phyloP scores from a whole-genome alignment of 1,140 invertebrate species.

The Sarcophaga peregrina region DNA sequence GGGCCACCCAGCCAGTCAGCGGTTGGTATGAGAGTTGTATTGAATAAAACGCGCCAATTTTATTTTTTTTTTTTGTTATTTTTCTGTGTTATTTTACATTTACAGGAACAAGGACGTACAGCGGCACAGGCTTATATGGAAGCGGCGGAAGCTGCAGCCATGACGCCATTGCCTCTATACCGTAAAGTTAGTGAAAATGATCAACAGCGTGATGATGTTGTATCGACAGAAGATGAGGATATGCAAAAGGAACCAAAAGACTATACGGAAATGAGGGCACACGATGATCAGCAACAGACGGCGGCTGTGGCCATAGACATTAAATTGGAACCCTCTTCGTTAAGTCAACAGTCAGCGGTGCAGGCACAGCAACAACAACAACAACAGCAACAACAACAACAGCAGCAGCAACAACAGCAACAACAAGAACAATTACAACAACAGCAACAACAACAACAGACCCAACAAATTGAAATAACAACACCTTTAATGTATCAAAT shows the following conservation, averaged over 20 bases:
- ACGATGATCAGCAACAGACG: constrained; percentile 30
- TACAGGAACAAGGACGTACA: constrained; percentile 19
- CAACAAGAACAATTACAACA: constrained; percentile 37
- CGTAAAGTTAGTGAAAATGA: constrained; percentile 44
- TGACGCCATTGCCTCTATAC: constrained; percentile 46
- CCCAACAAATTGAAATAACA: constrained; percentile 45
- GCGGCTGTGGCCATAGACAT: constrained; percentile 45
- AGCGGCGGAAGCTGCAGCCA: constrained; percentile 31
- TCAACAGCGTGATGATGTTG: constrained; percentile 18
- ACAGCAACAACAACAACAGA: constrained; percentile 45
- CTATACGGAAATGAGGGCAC: constrained; percentile 46
- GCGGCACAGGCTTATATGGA: constrained; percentile 45
- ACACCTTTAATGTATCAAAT: constrained; percentile 45
- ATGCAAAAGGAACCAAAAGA: constrained; percentile 46
- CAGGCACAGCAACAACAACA: constrained; percentile 24
- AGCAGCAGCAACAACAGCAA: constrained; percentile 43
- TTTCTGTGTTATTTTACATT: background rate
- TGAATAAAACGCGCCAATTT: constrained; percentile 31
- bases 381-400: constrained; percentile 45
- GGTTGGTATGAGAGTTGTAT: background rate
- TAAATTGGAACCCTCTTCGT: constrained; percentile 46
- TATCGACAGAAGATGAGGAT: constrained; percentile 40
- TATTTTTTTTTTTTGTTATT: background rate
- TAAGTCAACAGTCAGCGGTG: constrained; percentile 46
- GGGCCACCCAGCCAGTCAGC: background rate